Base-by-base conservation (phyloP, 1,140 invertebrate species). In the Procambarus virginalis region DNA sequence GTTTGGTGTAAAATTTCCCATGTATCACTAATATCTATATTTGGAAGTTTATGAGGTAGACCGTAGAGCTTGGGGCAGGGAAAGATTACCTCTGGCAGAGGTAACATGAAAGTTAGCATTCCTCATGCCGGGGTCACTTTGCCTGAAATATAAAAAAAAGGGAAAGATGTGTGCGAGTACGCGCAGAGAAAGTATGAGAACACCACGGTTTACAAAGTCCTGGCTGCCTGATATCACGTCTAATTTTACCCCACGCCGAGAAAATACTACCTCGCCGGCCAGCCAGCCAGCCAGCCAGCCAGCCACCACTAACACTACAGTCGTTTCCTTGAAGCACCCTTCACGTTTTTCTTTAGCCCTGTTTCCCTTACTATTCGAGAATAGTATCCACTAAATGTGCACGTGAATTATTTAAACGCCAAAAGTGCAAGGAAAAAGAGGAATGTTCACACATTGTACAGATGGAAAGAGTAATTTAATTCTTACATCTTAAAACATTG, bases 231-330 rank as follows among this genome's bases (percentile, higher is more conserved):
- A 88, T 88, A 88, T 88, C 86, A 88, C 68, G 86, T 80, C 86
- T 88, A 88, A 88, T 88, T 88, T 88, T 88, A 88, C 78, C 48
- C 78, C 82, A 60, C 45, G 64, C 82, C 64, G 58, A 73, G 82
- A 84, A 84, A 75, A 70, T 75, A 75, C 70, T 48, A 12, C 68
- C 82, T 22, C 14, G 70, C 48, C 82, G 12, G 82, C 68, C 64
- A 0, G 45, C 60, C 81, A 70, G 45, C 51, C 51, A 51, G 17
- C 22, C 55, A 68, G n/a, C 22, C 81, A 70, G 34, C 45, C 51
- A 45, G 10, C 17, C 51, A 60, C 51, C 51, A 55, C 78, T 46
- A 81, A 45, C 46, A 49, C 49, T 10, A n/a, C 14, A 5, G 60
- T 4, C 14, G 17, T 64, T 64, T 64, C 60, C 60, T 20, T 17